These are phyloP conservation scores for Zygothrica quintamaculata DNA, from an alignment of 2,888 invertebrate species.

Conservation along the genomic window DNA sequence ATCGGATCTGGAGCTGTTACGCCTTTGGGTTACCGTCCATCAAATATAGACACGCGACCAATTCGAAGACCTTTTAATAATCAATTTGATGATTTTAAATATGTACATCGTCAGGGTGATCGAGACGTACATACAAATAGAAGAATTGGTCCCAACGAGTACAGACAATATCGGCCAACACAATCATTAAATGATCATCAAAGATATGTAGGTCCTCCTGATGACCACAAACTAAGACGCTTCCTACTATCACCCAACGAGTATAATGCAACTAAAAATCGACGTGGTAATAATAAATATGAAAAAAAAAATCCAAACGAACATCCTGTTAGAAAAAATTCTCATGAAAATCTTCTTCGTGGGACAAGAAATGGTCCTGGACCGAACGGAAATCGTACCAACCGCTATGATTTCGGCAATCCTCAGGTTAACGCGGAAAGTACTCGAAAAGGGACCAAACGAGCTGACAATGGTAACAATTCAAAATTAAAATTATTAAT, in stretches of 20 bases:
- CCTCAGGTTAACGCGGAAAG: constrained; percentile 9
- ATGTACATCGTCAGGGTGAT: constrained; percentile 9
- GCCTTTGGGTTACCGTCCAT: constrained; percentile 38
- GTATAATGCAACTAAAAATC: constrained; percentile 19
- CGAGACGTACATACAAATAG: constrained; percentile 37
- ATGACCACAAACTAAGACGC: constrained; percentile 23
- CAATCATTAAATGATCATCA: constrained; percentile 25
- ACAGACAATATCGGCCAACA: constrained; percentile 32
- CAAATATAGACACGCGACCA: constrained; percentile 17
- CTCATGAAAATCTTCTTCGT: constrained; percentile 23
- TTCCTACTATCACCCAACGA: constrained; percentile 21
- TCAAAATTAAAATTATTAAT: background rate
- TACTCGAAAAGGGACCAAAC: constrained; percentile 7
- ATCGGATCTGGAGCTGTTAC: constrained; percentile 18
- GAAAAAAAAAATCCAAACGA: constrained; percentile 24
- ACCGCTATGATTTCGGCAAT: constrained; percentile 12
- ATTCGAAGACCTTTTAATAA: constrained; percentile 3
- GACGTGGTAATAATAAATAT: constrained; percentile 2
- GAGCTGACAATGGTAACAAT: constrained; percentile 20
- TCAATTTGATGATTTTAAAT: constrained; percentile 19
- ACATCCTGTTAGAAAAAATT: background rate
- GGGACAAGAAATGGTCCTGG: constrained; percentile 6
- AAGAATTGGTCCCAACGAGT: constrained; percentile 34
- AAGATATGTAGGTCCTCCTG: constrained; percentile 2
- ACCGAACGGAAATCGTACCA: constrained; percentile 5